Conservation (phyloP, 2,888 invertebrate species). For the Synergus japonicus region DNA sequence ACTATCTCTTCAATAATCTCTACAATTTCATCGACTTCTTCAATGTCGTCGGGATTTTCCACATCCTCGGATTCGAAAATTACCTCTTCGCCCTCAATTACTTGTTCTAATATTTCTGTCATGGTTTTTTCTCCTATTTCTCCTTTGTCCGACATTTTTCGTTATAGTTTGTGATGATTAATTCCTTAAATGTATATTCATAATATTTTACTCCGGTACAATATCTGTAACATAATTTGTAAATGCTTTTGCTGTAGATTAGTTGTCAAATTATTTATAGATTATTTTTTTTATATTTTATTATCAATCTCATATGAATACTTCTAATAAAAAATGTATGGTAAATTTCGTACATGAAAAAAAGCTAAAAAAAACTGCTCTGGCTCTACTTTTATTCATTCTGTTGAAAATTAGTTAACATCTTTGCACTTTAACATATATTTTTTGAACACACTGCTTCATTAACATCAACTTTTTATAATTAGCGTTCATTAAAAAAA, state of each 20-base stretch:
- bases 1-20: constrained; percentile 72
- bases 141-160: constrained; percentile 58
- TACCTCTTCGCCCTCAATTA: constrained; percentile 65
- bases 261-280: too few relatives aligned
- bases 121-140: constrained; percentile 52
- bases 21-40: constrained; percentile 69
- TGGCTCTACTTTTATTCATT: too few relatives aligned
- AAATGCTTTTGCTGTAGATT: too few relatives aligned
- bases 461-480: neutral
- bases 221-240: neutral
- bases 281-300: too few relatives aligned
- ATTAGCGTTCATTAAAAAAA: neutral
- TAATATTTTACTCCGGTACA: neutral
- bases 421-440: neutral
- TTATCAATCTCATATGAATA: too few relatives aligned
- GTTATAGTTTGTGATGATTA: neutral
- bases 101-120: constrained; percentile 63
- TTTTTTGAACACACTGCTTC: neutral
- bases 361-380: too few relatives aligned
- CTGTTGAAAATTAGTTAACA: neutral
- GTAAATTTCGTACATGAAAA: too few relatives aligned
- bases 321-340: too few relatives aligned
- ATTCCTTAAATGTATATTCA: neutral
- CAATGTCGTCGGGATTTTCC: constrained; percentile 59
- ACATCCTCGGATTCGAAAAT: constrained; percentile 66